Base-by-base conservation (phyloP, 2,797 vertebrate species). In the Pyrocephalus nanus region DNA sequence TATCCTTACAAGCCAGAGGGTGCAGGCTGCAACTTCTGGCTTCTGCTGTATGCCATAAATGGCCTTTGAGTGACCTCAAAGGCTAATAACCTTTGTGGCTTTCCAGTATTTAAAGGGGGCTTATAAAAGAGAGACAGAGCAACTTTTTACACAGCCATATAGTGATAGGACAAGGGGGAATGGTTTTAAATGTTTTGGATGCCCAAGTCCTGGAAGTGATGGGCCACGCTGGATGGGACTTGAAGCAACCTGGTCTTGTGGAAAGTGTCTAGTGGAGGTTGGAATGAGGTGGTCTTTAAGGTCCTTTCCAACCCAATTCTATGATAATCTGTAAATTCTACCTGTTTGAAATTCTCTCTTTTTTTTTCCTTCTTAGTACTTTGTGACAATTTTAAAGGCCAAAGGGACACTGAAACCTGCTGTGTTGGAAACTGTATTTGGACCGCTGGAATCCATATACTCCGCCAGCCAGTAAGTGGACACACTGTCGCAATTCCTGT, bases 311-410 rank as follows among this genome's bases (percentile, higher is more conserved):
- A n/a, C 6, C 30, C 38, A 71, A 25, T 32, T 32, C 55, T 32
- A 1, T 47, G 51, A 53, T 19, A 25, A 71, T 65, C 50, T 55
- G 12, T 82, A 60, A 73, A 29, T 78, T 71, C 9, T 60, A 55
- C 34, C 9, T n/a, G 14, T 89, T 36, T 70, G 32, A 47, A 34
- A 72, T 36, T 34, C 0, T 70, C 9, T 95, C 54, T 74, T 70
- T 64, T 61, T 93, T 61, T 93, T 91, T 57, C 57, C 86, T 90
- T 70, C 70, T 64, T 95, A 99, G 99, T 99, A 98, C 95, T 99
- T 99, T 96, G 97, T 99, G 97, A 98, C 98, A 82, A 99, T 99
- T 97, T 96, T 99, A 97, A 98, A 98, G 96, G 99, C 99, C 97
- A 99, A 99, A 98, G 98, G 98, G 88, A 99, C 98, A 2, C 96